Evolutionary conservation across 2,888 invertebrate genomes (phyloP), one percentile per base, ranked within the genome.

Genomic region (Spisula solida): DNA sequence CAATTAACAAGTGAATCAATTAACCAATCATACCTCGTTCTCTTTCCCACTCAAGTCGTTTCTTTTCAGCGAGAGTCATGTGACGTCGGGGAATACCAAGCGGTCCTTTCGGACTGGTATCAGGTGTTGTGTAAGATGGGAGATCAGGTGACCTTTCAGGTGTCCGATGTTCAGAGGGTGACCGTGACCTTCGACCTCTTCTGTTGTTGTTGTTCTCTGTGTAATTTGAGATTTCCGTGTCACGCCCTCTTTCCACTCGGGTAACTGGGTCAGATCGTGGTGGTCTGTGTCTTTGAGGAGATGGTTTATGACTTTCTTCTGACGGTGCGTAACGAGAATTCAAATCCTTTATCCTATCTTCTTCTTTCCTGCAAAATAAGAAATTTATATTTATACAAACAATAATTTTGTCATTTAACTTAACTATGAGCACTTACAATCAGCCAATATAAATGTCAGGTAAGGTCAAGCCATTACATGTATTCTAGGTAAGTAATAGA

Each of bases 1-100:
- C 2, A 41, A 41, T 41, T 8, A 41, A 41, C 8, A 2, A 41
- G 8, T 41, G 4, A 41, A 41, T 8, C 41, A 41, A 8, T 8
- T 5, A 41, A 41, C 8, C 41, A 41, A 20, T 83, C 60, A 16
- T 97, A 99, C 99, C 99, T 98, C 98, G 98, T 97, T 99, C 99
- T 97, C 97, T 98, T 94, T 98, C 98, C 99, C 99, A 99, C 97
- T 99, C 99, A 96, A 98, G 97, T 97, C 98, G 98, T 97, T 99
- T 99, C 97, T 98, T 98, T 97, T 99, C 98, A 95, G 98, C 97
- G 96, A 96, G 93, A 10, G 96, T 94, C 90, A 94, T 86, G 34
- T 90, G 92, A n/a, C 88, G 83, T 41, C 84, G 84, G n/a, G 93
- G 84, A 16, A 93, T 79, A 56, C 87, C 83, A 1, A 91, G 78